A percentile compares a stretch with the other conserved stretches of the same genome.
Conservation (phyloP, 2,888 invertebrate genomes). For the Itoplectis maculator region DNA sequence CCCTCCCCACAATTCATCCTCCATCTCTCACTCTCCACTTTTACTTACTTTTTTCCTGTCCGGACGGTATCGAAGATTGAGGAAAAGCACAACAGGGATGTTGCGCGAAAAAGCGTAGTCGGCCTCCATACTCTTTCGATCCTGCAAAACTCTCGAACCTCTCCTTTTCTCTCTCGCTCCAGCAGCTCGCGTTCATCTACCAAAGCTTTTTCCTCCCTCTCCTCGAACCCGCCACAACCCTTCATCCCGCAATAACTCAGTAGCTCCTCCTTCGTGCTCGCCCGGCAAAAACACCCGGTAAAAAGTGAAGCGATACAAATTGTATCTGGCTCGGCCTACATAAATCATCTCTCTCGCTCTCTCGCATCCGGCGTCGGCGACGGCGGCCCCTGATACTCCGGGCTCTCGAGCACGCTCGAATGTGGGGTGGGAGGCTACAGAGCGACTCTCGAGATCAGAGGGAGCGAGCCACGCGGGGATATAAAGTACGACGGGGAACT, state of each 20-base stretch:
- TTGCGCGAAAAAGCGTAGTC: conserved; percentile 45
- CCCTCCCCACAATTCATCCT: not conserved
- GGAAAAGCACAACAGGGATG: conserved; percentile 46
- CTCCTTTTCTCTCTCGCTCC: conserved; percentile 48
- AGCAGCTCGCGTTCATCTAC: conserved; percentile 10
- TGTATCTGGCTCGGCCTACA: conserved; percentile 78
- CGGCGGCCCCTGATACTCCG: conserved; percentile 13
- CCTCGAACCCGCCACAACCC: conserved; percentile 68
- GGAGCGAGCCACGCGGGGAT: conserved; percentile 5
- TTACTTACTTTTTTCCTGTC: conserved; percentile 34
- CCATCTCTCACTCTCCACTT: not conserved
- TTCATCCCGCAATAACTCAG: conserved; percentile 79
- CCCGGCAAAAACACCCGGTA: conserved; percentile 68
- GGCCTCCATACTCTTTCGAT: conserved; percentile 26
- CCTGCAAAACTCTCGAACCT: conserved; percentile 46
- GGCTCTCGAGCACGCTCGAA: conserved; percentile 5
- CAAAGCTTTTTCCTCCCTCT: conserved; percentile 17
- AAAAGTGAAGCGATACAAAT: conserved; percentile 83
- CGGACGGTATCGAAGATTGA: conserved; percentile 43
- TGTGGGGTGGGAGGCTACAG: too few relatives aligned
- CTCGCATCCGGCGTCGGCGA: conserved; percentile 13
- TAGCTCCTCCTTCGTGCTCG: conserved; percentile 69
- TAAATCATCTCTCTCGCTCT: conserved; percentile 78
- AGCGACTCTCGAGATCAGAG: not conserved
- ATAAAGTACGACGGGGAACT: conserved; percentile 43